A percentile compares a stretch with the other conserved stretches of the same genome.
phyloP scores from a whole-genome alignment of 2,797 vertebrate species.

The Sciurus vulgaris region DNA sequence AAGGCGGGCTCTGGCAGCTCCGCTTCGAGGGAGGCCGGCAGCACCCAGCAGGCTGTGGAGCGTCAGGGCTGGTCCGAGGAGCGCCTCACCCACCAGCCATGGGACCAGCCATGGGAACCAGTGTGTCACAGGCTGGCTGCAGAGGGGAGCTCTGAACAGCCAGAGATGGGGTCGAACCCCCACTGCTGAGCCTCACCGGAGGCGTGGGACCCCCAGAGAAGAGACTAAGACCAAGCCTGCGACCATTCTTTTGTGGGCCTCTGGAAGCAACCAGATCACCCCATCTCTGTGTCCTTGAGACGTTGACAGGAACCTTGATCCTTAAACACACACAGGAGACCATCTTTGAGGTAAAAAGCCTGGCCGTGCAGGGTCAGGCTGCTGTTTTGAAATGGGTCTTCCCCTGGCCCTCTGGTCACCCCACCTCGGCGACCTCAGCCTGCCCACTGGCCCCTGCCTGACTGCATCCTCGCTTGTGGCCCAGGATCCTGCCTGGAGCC shows the following conservation, averaged over 20 bases:
- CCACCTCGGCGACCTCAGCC: too few relatives aligned
- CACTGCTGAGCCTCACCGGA: not conserved
- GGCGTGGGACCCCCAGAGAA: not conserved
- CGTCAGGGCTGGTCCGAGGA: too few relatives aligned
- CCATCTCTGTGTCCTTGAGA: not conserved
- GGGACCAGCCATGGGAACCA: fast-evolving
- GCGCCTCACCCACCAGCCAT: too few relatives aligned
- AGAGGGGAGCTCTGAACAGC: not conserved
- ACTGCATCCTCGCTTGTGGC: too few relatives aligned
- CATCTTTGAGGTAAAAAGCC: too few relatives aligned
- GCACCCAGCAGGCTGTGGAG: too few relatives aligned
- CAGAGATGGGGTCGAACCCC: not conserved
- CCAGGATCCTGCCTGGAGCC: not conserved
- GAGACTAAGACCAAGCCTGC: not conserved
- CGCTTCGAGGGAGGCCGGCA: too few relatives aligned
- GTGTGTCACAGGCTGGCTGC: too few relatives aligned
- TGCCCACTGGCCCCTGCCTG: not conserved
- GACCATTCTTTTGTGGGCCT: not conserved
- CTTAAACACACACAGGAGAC: not conserved
- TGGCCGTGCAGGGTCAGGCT: not conserved
- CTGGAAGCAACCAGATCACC: not conserved
- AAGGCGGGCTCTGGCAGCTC: not conserved
- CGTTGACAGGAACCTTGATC: not conserved
- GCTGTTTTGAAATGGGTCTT: not conserved
- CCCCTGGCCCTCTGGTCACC: not conserved